phyloP scores from a whole-genome alignment of 2,888 invertebrate species.

The Carcina quercana region DNA sequence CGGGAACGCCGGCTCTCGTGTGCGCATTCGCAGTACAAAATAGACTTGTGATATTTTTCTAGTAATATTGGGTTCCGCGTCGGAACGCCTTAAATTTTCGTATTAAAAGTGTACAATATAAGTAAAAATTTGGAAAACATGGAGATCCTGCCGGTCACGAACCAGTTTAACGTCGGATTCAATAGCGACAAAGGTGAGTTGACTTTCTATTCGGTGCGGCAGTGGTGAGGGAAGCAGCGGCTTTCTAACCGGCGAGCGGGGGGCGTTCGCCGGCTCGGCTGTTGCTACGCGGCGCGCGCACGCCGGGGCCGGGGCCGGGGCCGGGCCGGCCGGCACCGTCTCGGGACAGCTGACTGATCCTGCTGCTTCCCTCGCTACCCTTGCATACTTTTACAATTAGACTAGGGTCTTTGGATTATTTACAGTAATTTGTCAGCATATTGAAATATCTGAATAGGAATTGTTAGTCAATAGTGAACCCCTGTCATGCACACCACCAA shows the following conservation, averaged over 20 bases:
- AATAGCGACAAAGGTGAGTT: conserved; percentile 83
- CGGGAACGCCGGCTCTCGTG: conserved; percentile 50
- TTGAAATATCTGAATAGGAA: too few species aligned
- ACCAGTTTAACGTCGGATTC: conserved; percentile 84
- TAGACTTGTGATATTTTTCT: conserved; percentile 74
- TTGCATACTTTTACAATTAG: neutral
- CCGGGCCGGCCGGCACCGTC: conserved; percentile 21
- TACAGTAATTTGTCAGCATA: neutral
- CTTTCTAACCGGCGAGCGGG: conserved; percentile 58
- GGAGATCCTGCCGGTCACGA: conserved; percentile 87
- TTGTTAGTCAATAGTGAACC: too few species aligned
- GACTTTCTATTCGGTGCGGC: conserved; percentile 54
- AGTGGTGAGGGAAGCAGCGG: conserved; percentile 45
- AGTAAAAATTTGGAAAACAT: conserved; percentile 77
- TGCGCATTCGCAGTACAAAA: conserved; percentile 71
- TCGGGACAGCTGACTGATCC: conserved; percentile 5
- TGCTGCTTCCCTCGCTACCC: neutral
- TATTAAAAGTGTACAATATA: conserved; percentile 72
- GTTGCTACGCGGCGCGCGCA: conserved; percentile 69
- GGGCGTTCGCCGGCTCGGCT: conserved; percentile 62
- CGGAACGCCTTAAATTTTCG: conserved; percentile 59
- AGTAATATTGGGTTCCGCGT: conserved; percentile 58
- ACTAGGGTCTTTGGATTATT: neutral
- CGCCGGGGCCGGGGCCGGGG: conserved; percentile 48
- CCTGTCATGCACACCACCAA: too few species aligned